phyloP scores from a whole-genome alignment of 2,888 invertebrate genomes.

The Ectemnius cavifrons region DNA sequence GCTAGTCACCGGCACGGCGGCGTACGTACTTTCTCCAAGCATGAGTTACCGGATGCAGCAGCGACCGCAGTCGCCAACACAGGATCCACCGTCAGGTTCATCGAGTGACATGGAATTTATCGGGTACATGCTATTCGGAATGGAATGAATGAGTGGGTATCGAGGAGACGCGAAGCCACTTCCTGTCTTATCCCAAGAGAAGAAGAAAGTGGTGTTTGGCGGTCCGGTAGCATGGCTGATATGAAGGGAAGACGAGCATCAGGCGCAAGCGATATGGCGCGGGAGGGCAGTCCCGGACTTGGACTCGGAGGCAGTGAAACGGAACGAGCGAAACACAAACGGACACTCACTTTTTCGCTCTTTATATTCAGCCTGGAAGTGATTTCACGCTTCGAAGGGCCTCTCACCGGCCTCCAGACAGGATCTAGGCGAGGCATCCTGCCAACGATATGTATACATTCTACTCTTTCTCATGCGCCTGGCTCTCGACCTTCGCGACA shows the following conservation, averaged over 20 bases:
- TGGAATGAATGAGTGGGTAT: neutral
- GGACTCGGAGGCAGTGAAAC: slow-evolving; percentile 55
- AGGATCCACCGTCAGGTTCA: slow-evolving; percentile 23
- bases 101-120: no score
- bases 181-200: neutral
- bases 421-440: slow-evolving; percentile 77
- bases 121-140: no score
- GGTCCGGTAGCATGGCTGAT: slow-evolving; percentile 25
- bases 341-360: slow-evolving; percentile 62
- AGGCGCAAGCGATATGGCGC: slow-evolving; percentile 48
- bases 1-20: slow-evolving; percentile 67
- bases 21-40: slow-evolving; percentile 14
- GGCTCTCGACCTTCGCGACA: slow-evolving; percentile 38
- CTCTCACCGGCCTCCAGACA: slow-evolving; percentile 68
- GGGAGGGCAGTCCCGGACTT: neutral
- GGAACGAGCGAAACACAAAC: slow-evolving; percentile 63
- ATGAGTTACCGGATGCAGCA: slow-evolving; percentile 62
- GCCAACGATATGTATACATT: slow-evolving; percentile 39
- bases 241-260: slow-evolving; percentile 44
- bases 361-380: slow-evolving; percentile 72
- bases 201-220: neutral
- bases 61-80: slow-evolving; percentile 40
- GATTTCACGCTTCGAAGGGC: slow-evolving; percentile 74
- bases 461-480: slow-evolving; percentile 41
- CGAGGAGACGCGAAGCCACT: neutral